Evolutionary conservation across 2,797 vertebrate genomes (phyloP).

Genomic region (Phalanger gymnotis): DNA sequence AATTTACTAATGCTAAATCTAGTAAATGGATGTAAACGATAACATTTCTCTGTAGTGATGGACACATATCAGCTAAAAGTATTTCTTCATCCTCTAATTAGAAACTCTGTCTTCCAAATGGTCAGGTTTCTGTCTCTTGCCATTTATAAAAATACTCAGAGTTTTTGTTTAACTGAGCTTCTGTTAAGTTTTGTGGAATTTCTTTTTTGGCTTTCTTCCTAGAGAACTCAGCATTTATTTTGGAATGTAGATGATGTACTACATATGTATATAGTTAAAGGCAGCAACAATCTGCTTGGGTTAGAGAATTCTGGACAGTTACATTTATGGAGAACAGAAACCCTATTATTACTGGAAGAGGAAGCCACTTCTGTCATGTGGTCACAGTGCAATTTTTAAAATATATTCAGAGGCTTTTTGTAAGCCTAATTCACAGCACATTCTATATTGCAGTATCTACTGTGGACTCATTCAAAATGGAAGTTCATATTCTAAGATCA

Average conservation of each 20-base stretch:
- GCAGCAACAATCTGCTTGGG: slow-evolving; percentile 24
- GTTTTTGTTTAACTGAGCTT: slow-evolving; percentile 51
- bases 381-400: slow-evolving; percentile 57
- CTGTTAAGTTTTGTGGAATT: slow-evolving; percentile 50
- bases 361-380: slow-evolving; percentile 29
- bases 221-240: slow-evolving; percentile 39
- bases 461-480: neutral
- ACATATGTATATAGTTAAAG: slow-evolving; percentile 52
- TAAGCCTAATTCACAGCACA: slow-evolving; percentile 56
- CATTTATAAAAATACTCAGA: slow-evolving; percentile 56
- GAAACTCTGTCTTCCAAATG: slow-evolving; percentile 13
- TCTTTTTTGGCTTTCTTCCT: slow-evolving; percentile 50
- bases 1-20: neutral
- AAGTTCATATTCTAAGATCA: slow-evolving; percentile 6
- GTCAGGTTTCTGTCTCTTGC: slow-evolving; percentile 34
- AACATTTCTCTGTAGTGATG: slow-evolving; percentile 25
- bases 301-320: slow-evolving; percentile 46
- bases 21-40: slow-evolving; percentile 9
- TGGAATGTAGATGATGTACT: slow-evolving; percentile 18
- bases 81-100: slow-evolving; percentile 43
- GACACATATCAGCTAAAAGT: neutral
- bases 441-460: slow-evolving; percentile 25
- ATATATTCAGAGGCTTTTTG: slow-evolving; percentile 38
- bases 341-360: slow-evolving; percentile 49
- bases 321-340: slow-evolving; percentile 58